A percentile compares a stretch with the other conserved stretches of the same genome.
Conservation (phyloP, 2,888 invertebrate species). For the Papilio protenor region DNA sequence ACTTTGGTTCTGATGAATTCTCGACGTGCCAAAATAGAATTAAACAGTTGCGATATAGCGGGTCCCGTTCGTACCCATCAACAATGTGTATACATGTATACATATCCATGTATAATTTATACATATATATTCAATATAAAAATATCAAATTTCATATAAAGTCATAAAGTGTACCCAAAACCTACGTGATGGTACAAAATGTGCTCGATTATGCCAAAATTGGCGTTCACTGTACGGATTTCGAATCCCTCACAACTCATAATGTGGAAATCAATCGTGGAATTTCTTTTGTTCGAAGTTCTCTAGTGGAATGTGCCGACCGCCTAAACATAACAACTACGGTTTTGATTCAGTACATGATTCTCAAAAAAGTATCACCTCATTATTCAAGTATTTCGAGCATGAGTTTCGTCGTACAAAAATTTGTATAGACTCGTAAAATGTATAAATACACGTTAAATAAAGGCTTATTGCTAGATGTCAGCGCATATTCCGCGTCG, state of each 20-base stretch:
- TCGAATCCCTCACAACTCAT: constrained; percentile 78
- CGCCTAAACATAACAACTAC: constrained; percentile 82
- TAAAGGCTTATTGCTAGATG: constrained; percentile 83
- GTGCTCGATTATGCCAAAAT: constrained; percentile 78
- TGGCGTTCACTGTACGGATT: constrained; percentile 76
- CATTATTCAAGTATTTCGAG: constrained; percentile 74
- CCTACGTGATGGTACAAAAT: constrained; percentile 84
- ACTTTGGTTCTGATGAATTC: constrained; percentile 84
- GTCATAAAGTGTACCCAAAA: constrained; percentile 85
- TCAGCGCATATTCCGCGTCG: constrained; percentile 65
- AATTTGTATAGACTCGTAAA: constrained; percentile 84
- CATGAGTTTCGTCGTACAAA: constrained; percentile 81
- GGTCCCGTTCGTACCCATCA: constrained; percentile 82
- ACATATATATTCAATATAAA: constrained; percentile 82
- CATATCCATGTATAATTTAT: constrained; percentile 84
- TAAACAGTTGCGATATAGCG: constrained; percentile 84
- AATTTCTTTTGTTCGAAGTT: constrained; percentile 75
- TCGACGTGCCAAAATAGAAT: constrained; percentile 84
- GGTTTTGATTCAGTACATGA: constrained; percentile 79
- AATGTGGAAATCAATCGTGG: constrained; percentile 82
- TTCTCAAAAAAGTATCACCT: constrained; percentile 83
- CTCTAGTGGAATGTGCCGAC: constrained; percentile 84
- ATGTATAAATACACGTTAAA: constrained; percentile 84
- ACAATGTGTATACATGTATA: constrained; percentile 85
- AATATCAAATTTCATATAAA: constrained; percentile 85